Base-by-base conservation (phyloP, 1,140 invertebrate species). In the Zaprionus inermis region DNA sequence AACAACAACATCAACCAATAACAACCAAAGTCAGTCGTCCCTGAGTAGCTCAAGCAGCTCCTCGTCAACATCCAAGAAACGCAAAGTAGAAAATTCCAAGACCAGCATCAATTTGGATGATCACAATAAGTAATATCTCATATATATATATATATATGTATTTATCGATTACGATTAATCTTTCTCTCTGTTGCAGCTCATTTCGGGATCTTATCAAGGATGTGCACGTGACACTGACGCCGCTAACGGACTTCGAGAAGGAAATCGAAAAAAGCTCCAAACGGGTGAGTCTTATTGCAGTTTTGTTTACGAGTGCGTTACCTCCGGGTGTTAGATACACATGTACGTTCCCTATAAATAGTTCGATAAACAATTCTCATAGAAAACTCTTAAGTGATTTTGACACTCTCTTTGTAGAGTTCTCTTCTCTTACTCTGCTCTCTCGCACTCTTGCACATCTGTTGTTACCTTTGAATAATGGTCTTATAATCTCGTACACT, bases 261-360 rank as follows among this genome's bases (percentile, higher is more conserved):
- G 91, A 92, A 85, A 91, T 90, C 41, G 91, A 92, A 65, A 92
- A 91, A 58, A 90, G 79, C 65, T 90, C 91, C 6, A 92, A 92
- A 34, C 80, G 88, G 82, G 91, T 92, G 67, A 90, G 91, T 91
- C 5, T 16, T 38, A 11, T 55, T 16, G 10, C 32, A 46, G 5
- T 49, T 52, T 52, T 76, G 56, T 64, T 73, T 79, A 65, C 64
- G 30, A 52, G 16, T 32, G 4, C 11, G 10, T 12, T 36, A 11
- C 24, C n/a, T 55, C 11, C 28, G n/a, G 5, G 34, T 28, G 24
- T 22, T 18, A 14, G 9, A 34, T 18, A 32, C 2, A 32, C 24
- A 57, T 12, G n/a, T 44, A 9, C 12, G 32, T 11, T 10, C n/a
- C 9, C 64, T 85, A 72, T 69, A 67, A 75, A 81, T 84, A 78